These are phyloP conservation scores for Zootermopsis nevadensis DNA, from an alignment of 2,888 invertebrate species.

Conservation along the genomic window DNA sequence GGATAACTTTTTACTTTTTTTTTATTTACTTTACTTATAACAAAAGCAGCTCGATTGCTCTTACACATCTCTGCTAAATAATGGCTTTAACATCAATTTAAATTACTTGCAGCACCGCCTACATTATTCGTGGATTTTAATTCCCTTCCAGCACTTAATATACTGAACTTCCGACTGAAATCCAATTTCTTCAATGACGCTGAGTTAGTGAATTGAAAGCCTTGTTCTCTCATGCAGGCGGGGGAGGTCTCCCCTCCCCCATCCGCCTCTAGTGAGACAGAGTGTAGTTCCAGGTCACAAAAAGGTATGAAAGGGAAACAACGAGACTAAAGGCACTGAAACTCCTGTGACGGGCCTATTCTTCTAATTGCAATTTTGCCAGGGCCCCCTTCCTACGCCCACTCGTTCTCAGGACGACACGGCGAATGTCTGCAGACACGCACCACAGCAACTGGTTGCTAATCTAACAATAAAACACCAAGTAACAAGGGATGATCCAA, in stretches of 20 bases:
- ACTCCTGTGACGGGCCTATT: background rate
- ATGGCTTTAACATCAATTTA: constrained; percentile 17
- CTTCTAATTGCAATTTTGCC: constrained; percentile 17
- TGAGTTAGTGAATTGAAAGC: constrained; percentile 10
- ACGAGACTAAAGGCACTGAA: background rate
- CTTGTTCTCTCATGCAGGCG: background rate
- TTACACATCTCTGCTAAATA: background rate
- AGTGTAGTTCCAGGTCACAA: constrained; percentile 5
- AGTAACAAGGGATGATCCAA: background rate
- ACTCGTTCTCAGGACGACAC: background rate
- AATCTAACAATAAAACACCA: background rate
- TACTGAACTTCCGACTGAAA: constrained; percentile 1
- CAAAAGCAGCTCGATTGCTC: too few relatives aligned
- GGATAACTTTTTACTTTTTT: too few relatives aligned
- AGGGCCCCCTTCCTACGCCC: background rate
- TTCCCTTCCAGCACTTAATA: background rate
- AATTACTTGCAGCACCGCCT: background rate
- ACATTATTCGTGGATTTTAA: background rate
- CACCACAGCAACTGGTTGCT: background rate
- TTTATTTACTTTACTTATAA: too few relatives aligned
- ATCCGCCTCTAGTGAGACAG: background rate
- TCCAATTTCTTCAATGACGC: constrained; percentile 27
- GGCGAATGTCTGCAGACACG: background rate
- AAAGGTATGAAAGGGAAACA: constrained; percentile 15
- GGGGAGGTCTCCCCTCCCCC: background rate